Base-by-base conservation (phyloP, 1,140 invertebrate species). In the Latrodectus geometricus region DNA sequence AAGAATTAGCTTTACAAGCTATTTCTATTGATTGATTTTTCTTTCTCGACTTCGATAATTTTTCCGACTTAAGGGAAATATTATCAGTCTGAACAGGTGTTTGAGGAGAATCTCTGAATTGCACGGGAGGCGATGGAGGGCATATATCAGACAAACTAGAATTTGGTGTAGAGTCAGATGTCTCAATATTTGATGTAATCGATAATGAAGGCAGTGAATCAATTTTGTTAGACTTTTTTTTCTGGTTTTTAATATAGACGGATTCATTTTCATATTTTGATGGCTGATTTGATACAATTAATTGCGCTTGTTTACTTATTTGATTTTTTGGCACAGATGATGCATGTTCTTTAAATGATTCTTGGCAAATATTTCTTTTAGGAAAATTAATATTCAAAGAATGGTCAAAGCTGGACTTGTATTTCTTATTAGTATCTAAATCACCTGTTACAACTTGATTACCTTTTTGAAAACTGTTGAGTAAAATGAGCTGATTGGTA, bases 91-190 rank as follows among this genome's bases (percentile, higher is more conserved):
- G 17, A 20, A 5, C 14, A 74, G 21, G 66, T 48, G 14, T 23
- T 23, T 70, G 49, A 20, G 88, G 83, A 35, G 77, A 65, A 69
- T 86, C 83, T 78, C 70, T 86, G 66, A 88, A 88, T 48, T 88
- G 88, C 9, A 83, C 77, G 49, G 88, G 88, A 20, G 88, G 88
- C 14, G 88, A 88, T 21, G 88, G 88, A 23, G 88, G 88, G 35
- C 88, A 86, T 15, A 88, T 77, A 70, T 88, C 88, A 87, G 76
- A 87, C 23, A 87, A 56, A 87, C 35, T 80, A 12, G 84, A 86
- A 52, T 9, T 73, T 50, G 56, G 15, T 68, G 66, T 68, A 20
- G 52, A 9, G 20, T 79, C 76, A 78, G 17, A 12, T 20, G n/a
- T 50, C 15, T 54, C 73, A 73, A 3, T 61, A 23, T 49, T 3